Conservation (phyloP, 1,140 invertebrate genomes). For the Cardiocondyla obscurior region DNA sequence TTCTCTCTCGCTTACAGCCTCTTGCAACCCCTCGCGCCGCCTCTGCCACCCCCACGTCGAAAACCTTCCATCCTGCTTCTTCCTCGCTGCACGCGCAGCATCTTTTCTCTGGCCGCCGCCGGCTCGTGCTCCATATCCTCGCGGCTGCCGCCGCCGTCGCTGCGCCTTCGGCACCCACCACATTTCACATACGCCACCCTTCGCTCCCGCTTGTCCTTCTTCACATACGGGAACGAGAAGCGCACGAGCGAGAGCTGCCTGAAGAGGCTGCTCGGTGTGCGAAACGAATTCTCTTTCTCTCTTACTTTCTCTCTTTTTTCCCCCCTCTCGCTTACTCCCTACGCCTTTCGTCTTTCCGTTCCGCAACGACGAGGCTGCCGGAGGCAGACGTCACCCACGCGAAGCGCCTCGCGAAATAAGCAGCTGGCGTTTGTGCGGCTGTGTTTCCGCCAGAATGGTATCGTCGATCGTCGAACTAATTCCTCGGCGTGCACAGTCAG, state of each 20-base stretch:
- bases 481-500: conserved; percentile 16
- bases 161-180: conserved; percentile 52
- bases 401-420: conserved; percentile 47
- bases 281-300: not conserved
- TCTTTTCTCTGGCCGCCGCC: conserved; percentile 10
- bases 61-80: conserved; percentile 45
- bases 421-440: conserved; percentile 47
- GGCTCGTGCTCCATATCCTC: conserved; percentile 48
- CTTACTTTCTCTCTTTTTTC: not conserved
- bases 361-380: conserved; percentile 9
- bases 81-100: conserved; percentile 47
- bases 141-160: conserved; percentile 21
- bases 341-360: conserved; percentile 19
- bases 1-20: conserved; percentile 45
- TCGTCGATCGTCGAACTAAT: conserved; percentile 49
- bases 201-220: not conserved
- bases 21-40: not conserved
- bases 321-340: not conserved
- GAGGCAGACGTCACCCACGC: conserved; percentile 52
- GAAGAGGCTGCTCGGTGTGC: not conserved
- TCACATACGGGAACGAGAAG: conserved; percentile 17
- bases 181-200: conserved; percentile 22
- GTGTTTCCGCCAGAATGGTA: conserved; percentile 42
- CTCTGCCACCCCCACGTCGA: not conserved
- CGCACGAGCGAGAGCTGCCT: not conserved